These are phyloP conservation scores for Magallana ariakensis DNA, from an alignment of 1,140 invertebrate genomes.

Conservation along the genomic window DNA sequence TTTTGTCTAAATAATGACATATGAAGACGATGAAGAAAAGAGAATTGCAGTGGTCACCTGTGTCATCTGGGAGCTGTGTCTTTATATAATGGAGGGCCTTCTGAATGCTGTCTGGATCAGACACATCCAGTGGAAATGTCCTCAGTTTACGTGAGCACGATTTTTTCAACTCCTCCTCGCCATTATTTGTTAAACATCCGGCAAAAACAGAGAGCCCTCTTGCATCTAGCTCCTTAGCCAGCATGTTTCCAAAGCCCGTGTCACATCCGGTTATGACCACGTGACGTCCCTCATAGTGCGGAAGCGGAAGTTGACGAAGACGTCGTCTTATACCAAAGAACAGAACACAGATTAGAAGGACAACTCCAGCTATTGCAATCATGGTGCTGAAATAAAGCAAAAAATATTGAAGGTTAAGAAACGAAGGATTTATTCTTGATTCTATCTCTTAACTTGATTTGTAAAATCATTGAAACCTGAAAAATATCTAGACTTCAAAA, in stretches of 20 bases:
- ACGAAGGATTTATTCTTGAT: no score
- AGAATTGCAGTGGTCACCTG: background rate
- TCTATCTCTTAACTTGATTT: no score
- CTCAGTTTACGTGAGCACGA: constrained; percentile 42
- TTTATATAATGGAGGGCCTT: constrained; percentile 48
- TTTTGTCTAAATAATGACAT: no score
- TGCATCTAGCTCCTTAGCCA: constrained; percentile 76
- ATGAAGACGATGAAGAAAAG: no score
- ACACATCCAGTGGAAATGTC: constrained; percentile 60
- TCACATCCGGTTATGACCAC: constrained; percentile 81
- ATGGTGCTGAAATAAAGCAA: background rate
- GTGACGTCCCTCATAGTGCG: constrained; percentile 38
- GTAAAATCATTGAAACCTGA: no score
- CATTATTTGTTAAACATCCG: constrained; percentile 71
- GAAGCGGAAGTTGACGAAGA: constrained; percentile 10
- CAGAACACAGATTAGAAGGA: background rate
- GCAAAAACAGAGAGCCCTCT: constrained; percentile 80
- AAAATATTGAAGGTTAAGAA: no score
- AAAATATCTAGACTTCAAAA: no score
- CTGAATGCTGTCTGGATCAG: constrained; percentile 58
- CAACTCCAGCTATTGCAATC: background rate
- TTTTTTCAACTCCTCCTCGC: constrained; percentile 50
- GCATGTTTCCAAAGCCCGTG: constrained; percentile 79
- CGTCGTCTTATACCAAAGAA: background rate
- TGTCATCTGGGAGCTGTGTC: constrained; percentile 44